Base-by-base conservation (phyloP, 2,113 vertebrate species). In the Cryptomyrus ogoouensis region DNA sequence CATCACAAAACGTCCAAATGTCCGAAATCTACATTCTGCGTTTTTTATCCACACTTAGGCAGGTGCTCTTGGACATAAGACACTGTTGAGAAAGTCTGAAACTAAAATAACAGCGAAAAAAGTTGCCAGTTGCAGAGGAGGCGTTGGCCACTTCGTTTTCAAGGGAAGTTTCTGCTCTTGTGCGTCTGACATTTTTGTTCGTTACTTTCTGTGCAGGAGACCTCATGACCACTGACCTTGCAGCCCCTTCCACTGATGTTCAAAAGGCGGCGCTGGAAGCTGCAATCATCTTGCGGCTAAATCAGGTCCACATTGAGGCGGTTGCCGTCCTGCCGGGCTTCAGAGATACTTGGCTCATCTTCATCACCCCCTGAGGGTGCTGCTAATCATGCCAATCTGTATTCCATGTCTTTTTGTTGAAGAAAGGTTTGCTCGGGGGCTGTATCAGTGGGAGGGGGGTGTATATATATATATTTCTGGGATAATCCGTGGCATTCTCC, bases 211-310 rank as follows among this genome's bases (percentile, higher is more conserved):
- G n/a, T 35, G 56, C 39, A n/a, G 89, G n/a, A 8, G 50, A 83
- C 47, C 8, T 10, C 17, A 24, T 13, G 21, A 62, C 77, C n/a
- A 5, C 8, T 56, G 58, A 42, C 83, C 44, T 70, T 12, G 44
- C 24, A 84, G 86, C 58, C 10, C 50, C 35, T 47, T 50, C 84
- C 5, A 87, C 17, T 90, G 58, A 77, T 74, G 89, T 87, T 90
- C 27, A 90, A 90, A 90, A 35, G 50, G 84, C 27, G 44, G n/a
- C 5, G 35, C 39, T 50, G 44, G 46, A 77, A 50, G 84, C 56
- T 85, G 39, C 47, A 58, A 27, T 90, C 83, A 88, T 74, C 86
- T 87, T 62, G 15, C 44, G 87, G 83, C 58, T 47, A 87, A 86
- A 86, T 86, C 44, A 86, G 44, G n/a, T 86, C 46, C 83, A 86